Conservation (phyloP, 2,113 vertebrate species). For the Holacanthus passer region DNA sequence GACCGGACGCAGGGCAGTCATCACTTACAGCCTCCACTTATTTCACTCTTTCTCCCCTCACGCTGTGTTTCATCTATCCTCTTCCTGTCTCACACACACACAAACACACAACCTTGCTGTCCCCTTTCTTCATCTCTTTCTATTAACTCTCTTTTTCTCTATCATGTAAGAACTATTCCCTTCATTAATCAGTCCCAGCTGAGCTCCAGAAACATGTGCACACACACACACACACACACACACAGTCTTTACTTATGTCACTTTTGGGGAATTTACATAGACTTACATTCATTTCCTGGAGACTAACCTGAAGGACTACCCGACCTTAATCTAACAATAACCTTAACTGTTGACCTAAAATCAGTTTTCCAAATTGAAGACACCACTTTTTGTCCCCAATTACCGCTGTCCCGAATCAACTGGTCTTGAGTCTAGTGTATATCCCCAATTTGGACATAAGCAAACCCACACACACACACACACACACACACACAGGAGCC, state of each 20-base stretch:
- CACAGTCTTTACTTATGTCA: neutral
- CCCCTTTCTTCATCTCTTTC: neutral
- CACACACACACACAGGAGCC: neutral
- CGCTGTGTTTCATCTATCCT: conserved; percentile 9
- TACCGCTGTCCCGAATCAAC: too few relatives aligned
- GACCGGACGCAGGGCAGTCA: conserved; percentile 20
- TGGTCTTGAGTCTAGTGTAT: too few relatives aligned
- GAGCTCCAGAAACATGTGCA: conserved; percentile 49
- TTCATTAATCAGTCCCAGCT: conserved; percentile 55
- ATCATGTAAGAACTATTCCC: conserved; percentile 33
- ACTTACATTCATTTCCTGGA: too few relatives aligned
- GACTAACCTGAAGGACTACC: too few relatives aligned
- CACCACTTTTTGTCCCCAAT: too few relatives aligned
- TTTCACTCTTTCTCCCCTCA: neutral
- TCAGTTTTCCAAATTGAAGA: too few relatives aligned
- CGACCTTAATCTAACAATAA: too few relatives aligned
- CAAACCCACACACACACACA: neutral
- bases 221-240: conserved; percentile 28
- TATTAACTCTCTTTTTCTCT: conserved; percentile 8
- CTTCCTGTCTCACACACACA: conserved; percentile 1
- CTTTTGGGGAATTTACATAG: too few relatives aligned
- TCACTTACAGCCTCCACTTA: conserved; percentile 41
- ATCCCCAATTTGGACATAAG: too few relatives aligned
- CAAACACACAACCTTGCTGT: neutral
- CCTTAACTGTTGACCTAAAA: too few relatives aligned